These are phyloP conservation scores for Mallotus villosus DNA, from an alignment of 2,797 vertebrate species.

Conservation along the genomic window DNA sequence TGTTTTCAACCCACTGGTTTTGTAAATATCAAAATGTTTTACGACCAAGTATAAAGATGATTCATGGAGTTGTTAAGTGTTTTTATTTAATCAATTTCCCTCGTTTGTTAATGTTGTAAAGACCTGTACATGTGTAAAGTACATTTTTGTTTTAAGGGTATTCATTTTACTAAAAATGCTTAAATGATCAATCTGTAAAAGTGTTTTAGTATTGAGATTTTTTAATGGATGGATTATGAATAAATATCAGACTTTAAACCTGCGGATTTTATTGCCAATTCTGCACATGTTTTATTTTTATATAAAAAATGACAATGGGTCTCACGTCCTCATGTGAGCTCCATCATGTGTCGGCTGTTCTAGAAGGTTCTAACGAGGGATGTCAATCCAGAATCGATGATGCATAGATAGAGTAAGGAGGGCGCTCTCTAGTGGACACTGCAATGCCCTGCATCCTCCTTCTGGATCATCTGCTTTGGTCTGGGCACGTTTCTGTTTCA, in stretches of 20 bases:
- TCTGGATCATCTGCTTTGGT: background rate
- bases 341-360: background rate
- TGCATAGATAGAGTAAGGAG: slow-evolving; percentile 3
- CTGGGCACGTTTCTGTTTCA: slow-evolving; percentile 10
- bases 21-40: slow-evolving; percentile 68
- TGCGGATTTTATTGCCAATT: slow-evolving; percentile 8
- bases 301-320: background rate
- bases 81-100: slow-evolving; percentile 40
- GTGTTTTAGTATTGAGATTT: slow-evolving; percentile 80
- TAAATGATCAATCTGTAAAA: slow-evolving; percentile 82
- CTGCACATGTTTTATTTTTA: background rate
- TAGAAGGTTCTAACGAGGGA: too few relatives aligned
- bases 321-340: background rate
- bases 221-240: slow-evolving; percentile 82
- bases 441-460: slow-evolving; percentile 23
- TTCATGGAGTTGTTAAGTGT: slow-evolving; percentile 52
- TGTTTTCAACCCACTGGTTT: slow-evolving; percentile 60
- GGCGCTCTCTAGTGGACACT: slow-evolving; percentile 54
- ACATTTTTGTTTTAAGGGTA: slow-evolving; percentile 75
- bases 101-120: slow-evolving; percentile 49
- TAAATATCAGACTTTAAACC: slow-evolving; percentile 73
- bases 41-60: slow-evolving; percentile 53
- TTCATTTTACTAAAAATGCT: slow-evolving; percentile 70
- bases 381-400: background rate
- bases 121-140: slow-evolving; percentile 80